Evolutionary conservation across 2,113 vertebrate species (phyloP), one percentile per base, ranked within the genome.

Genomic region (Ciconia boyciana): DNA sequence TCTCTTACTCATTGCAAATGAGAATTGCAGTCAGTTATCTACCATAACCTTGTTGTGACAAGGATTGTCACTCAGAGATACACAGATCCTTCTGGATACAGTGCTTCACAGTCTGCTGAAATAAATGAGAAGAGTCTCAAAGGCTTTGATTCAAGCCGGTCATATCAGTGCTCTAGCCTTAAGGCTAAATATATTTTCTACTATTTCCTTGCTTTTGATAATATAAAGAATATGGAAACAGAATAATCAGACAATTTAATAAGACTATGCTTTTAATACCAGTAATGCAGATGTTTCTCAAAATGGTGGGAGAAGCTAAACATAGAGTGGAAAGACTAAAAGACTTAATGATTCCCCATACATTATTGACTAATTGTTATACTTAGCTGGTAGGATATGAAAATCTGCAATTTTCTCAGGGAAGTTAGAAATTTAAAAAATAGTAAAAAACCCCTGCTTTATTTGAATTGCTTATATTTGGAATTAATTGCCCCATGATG

Each of bases 21-120:
- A 88, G 93, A 88, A 83, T 34, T 85, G 34, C n/a, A 90, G 71
- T n/a, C 82, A 80, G 92, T 77, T 96, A 86, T 90, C 88, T 80
- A 41, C 85, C 86, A 49, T 94, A 97, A 93, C 85, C 85, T 94
- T 95, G 66, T 76, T 83, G 83, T 88, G 85, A 80, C 90, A 86
- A 51, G 80, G 29, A 58, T 75, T 93, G 89, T 92, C 93, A 86
- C 82, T 88, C 90, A 91, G 58, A 61, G 57, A 39, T 62, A 65
- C 70, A 69, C 62, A 72, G 87, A 93, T 94, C 49, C 49, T 93
- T 89, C 70, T 83, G 66, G 87, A 83, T 87, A n/a, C 31, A 49
- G 44, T 22, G 52, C 84, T 93, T 94, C 78, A 61, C 48, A 72
- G 31, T 32, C 80, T 78, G 52, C 55, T 64, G 44, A 91, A 87